Base-by-base conservation (phyloP, 2,797 vertebrate species). In the Hoplostethus atlanticus region DNA sequence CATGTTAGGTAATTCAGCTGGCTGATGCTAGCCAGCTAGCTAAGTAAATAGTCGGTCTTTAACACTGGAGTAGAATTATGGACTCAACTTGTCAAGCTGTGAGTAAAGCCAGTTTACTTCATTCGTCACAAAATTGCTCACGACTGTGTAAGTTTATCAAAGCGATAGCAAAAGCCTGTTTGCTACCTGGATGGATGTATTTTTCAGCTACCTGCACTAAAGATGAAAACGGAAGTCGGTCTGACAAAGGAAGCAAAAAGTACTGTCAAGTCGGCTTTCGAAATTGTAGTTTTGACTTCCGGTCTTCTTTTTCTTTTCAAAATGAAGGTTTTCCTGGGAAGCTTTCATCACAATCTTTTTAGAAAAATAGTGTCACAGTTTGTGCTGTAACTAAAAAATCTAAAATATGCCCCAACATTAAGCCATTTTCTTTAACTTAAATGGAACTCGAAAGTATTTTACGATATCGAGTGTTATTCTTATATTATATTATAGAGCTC, bases 161-260 rank as follows among this genome's bases (percentile, higher is more conserved):
- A 56, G 63, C 25, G 30, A 63, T 56, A 68, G 55, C 21, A 1
- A 42, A 4, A 58, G 52, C 38, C 31, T 15, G 59, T 28, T 59
- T 47, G 63, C 61, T 71, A 36, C 61, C 63, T 47, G 57, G 72
- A 67, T 52, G 72, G 87, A 86, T 64, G 48, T 76, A 59, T 64
- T 64, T 92, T 92, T 89, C 87, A 91, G 88, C 91, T 91, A 87
- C 79, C 89, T 88, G 86, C 85, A 89, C 76, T 79, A 85, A 85
- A 91, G 87, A 92, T 91, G 73, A 89, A 92, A 93, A 92, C 91
- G 93, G 94, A 95, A 95, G 93, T 93, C 91, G 73, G 83, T 68
- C 79, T 95, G 94, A 95, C 94, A 95, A 95, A 95, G 94, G 92
- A 93, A 92, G 88, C 84, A 71, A 79, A 80, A 76, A 79, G 21